Evolutionary conservation across 2,113 vertebrate species (phyloP), one percentile per base, ranked within the genome.

Genomic region (Chlorocebus sabaeus): DNA sequence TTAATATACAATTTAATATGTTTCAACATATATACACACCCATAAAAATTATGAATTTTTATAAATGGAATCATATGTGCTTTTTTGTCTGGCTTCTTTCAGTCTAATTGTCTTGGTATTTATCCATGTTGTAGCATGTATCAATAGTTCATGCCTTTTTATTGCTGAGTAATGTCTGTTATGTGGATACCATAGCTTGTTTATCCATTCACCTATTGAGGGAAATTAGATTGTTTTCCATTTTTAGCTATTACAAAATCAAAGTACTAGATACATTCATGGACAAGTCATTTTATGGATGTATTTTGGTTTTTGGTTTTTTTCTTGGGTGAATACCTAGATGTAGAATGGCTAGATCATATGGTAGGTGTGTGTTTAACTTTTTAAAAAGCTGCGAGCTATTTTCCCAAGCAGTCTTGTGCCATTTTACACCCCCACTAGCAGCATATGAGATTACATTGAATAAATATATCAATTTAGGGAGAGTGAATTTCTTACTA

Each of bases 1-100:
- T 90, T 98, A 59, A 96, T 75, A 30, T 89, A 68, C 0, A 90
- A 55, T 84, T 90, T 82, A 35, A 40, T 83, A 50, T 57, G 22
- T 85, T 97, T 82, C 61, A 8, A 79, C 75, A 43, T 76, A 22
- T 59, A 2, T 84, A 43, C 22, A 80, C 23, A 76, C 27, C 10
- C 23, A 30, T 91, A 90, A 88, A 96, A 92, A n/a, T 27, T 14
- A 43, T 93, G 30, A 93, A 59, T 95, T 95, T 96, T 92, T 83
- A 48, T 92, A 86, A 89, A 20, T 89, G 30, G 43, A 89, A 92
- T 89, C 22, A 72, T 0, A 59, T 90, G 7, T 78, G 45, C 45
- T 94, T 52, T 76, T 68, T 52, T 40, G 8, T 75, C 50, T 93
- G 43, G 45, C 61, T 83, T 72, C 73, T 90, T 88, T 91, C 45